Evolutionary conservation across 2,113 vertebrate genomes (phyloP).

Genomic region (Lagopus leucura): DNA sequence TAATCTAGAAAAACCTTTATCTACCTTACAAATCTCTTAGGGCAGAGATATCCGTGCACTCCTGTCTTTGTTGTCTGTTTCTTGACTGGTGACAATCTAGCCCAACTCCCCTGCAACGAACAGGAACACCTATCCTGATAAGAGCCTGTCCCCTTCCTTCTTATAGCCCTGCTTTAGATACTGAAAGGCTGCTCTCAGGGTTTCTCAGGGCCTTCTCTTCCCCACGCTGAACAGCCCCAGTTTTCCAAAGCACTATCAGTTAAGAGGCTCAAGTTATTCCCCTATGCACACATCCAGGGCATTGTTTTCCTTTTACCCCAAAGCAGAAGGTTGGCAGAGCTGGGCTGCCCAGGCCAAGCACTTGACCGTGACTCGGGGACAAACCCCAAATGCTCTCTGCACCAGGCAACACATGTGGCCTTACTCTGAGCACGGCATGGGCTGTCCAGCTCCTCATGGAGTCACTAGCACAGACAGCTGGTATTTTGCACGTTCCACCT

Average conservation of each 20-base stretch:
- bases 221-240: too few species aligned
- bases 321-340: not conserved
- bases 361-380: not conserved
- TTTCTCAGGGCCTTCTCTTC: too few species aligned
- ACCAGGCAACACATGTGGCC: accelerated
- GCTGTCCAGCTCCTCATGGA: not conserved
- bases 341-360: not conserved
- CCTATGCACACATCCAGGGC: not conserved
- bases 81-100: not conserved
- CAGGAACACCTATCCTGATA: too few species aligned
- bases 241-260: not conserved
- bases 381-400: not conserved
- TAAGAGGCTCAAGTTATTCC: not conserved
- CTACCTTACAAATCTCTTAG: not conserved
- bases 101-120: too few species aligned
- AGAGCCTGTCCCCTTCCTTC: too few species aligned
- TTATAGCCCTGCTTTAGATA: too few species aligned
- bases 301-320: not conserved
- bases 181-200: too few species aligned
- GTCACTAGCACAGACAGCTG: not conserved
- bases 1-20: not conserved
- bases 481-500: not conserved
- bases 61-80: not conserved
- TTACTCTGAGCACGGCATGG: not conserved
- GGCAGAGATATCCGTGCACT: not conserved